A percentile compares a stretch with the other conserved stretches of the same genome.
Conservation (phyloP, 2,888 invertebrate genomes). For the Aleiodes alternator region DNA sequence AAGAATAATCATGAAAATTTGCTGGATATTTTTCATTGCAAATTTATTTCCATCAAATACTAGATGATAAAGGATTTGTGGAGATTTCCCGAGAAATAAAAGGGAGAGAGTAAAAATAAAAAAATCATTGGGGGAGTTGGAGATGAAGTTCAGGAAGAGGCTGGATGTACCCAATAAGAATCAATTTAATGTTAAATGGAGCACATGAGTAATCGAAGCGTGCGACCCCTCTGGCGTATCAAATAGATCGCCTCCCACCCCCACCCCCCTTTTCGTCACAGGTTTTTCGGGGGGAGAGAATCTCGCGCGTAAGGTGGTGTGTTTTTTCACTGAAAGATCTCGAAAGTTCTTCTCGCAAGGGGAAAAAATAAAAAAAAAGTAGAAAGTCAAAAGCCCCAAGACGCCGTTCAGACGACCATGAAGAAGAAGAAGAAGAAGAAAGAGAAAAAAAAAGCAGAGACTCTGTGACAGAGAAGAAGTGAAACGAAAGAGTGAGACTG, state of each 20-base stretch:
- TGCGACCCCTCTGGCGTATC: constrained; percentile 51
- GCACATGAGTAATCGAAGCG: constrained; percentile 57
- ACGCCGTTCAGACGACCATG: constrained; percentile 33
- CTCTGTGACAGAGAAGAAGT: not conserved
- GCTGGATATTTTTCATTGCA: no score
- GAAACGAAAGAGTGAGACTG: not conserved
- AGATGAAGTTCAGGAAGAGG: constrained; percentile 21
- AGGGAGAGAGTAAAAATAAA: no score
- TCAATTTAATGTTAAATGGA: constrained; percentile 58
- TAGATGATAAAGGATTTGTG: no score
- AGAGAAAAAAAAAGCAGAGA: not conserved
- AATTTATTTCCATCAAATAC: no score
- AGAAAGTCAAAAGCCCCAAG: constrained; percentile 51
- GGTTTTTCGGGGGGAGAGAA: not conserved
- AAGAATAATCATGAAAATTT: no score
- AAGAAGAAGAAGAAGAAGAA: not conserved
- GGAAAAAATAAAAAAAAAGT: not conserved
- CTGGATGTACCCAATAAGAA: constrained; percentile 53
- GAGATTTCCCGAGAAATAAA: no score
- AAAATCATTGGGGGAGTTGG: no score
- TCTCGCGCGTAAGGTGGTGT: no score
- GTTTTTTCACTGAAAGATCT: no score
- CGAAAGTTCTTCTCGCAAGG: no score
- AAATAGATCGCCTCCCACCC: constrained; percentile 34
- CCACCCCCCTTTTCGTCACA: no score